Evolutionary conservation across 2,797 vertebrate genomes (phyloP).

Genomic region (Scolopax bukidnonensis): DNA sequence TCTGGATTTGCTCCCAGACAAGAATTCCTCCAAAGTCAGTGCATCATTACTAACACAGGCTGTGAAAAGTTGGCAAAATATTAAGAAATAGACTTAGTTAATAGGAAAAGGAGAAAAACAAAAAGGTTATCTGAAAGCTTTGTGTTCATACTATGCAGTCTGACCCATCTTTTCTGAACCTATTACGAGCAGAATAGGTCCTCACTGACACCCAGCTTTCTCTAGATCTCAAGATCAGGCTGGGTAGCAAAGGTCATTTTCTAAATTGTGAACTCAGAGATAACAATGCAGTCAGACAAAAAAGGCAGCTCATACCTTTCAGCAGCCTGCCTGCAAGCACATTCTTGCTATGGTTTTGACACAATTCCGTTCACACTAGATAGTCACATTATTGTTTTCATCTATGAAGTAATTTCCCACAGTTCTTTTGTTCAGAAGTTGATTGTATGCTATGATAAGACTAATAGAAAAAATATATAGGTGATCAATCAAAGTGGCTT

Average conservation of each 20-base stretch:
- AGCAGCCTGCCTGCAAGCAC: background rate
- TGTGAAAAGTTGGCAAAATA: background rate
- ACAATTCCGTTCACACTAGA: rapidly evolving
- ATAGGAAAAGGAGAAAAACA: background rate
- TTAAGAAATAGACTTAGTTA: background rate
- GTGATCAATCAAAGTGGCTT: background rate
- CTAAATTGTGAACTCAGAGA: background rate
- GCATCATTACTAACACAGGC: background rate
- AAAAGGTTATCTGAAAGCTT: background rate
- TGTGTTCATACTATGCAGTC: background rate
- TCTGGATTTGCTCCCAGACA: background rate
- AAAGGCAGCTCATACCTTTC: background rate
- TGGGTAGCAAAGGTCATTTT: background rate
- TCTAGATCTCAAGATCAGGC: background rate
- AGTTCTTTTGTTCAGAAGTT: background rate
- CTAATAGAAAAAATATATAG: background rate
- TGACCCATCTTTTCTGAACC: background rate
- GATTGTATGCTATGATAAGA: background rate
- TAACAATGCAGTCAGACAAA: background rate
- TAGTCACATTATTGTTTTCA: background rate
- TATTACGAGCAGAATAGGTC: background rate
- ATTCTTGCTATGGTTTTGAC: background rate
- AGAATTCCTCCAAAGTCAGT: background rate
- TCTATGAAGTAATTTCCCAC: background rate
- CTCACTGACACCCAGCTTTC: background rate